Conservation (phyloP, 2,888 invertebrate genomes). For the Linnaemya tessellans region DNA sequence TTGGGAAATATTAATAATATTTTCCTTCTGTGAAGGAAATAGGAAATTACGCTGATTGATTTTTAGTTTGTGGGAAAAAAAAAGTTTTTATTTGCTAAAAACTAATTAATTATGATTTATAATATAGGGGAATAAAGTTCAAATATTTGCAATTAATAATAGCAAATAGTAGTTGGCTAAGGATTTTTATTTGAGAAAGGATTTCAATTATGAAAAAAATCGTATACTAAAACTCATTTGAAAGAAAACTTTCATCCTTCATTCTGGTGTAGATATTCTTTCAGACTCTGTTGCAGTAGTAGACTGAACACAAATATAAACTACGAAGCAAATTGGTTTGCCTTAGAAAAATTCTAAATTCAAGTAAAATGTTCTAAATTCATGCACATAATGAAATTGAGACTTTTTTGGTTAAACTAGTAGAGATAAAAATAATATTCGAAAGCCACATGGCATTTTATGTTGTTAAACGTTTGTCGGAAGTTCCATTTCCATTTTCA, state of each 20-base stretch:
- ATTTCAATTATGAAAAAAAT: too few relatives aligned
- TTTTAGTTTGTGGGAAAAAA: too few relatives aligned
- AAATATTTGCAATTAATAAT: background rate
- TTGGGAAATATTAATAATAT: background rate
- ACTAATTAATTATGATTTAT: background rate
- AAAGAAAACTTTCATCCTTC: too few relatives aligned
- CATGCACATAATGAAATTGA: conserved; percentile 41
- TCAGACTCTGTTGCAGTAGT: too few relatives aligned
- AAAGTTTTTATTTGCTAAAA: background rate
- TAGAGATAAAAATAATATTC: conserved; percentile 29
- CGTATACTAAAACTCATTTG: too few relatives aligned
- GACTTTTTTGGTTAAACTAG: conserved; percentile 38
- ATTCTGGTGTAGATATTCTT: too few relatives aligned
- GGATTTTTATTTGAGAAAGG: background rate
- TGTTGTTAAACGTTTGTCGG: background rate
- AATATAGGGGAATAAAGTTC: background rate
- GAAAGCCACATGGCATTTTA: conserved; percentile 6
- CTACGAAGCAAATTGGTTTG: too few relatives aligned
- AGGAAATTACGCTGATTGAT: too few relatives aligned
- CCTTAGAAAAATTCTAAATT: too few relatives aligned
- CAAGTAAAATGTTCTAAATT: too few relatives aligned
- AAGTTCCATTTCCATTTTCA: background rate
- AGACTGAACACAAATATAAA: too few relatives aligned
- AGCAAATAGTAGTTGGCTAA: background rate
- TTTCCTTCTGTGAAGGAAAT: too few relatives aligned